These are phyloP conservation scores for Listrodromus nycthemerus DNA, from an alignment of 2,888 invertebrate species.

Conservation along the genomic window DNA sequence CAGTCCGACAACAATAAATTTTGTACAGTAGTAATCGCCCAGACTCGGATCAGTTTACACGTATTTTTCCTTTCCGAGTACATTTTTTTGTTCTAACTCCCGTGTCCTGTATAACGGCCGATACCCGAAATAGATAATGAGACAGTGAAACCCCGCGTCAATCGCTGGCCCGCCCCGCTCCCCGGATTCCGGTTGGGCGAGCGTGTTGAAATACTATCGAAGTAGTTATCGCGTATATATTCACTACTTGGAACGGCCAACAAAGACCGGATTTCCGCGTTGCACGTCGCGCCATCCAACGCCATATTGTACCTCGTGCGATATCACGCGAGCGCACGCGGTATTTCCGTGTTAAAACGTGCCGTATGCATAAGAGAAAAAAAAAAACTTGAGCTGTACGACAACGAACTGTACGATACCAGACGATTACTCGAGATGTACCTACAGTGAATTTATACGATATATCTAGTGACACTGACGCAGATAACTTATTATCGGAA, in stretches of 20 bases:
- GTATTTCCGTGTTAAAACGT: slow-evolving; percentile 4
- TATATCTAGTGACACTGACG: slow-evolving; percentile 21
- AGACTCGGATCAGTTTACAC: slow-evolving; percentile 2
- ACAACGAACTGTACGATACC: background rate
- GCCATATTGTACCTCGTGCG: slow-evolving; percentile 47
- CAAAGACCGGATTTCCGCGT: slow-evolving; percentile 23
- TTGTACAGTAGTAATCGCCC: background rate
- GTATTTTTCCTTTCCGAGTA: background rate
- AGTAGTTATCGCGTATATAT: background rate
- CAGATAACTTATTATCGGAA: slow-evolving; percentile 9
- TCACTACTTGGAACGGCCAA: background rate
- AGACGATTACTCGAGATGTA: slow-evolving; percentile 19
- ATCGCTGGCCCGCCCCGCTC: background rate
- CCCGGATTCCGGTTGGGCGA: background rate
- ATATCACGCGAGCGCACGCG: background rate
- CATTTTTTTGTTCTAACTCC: background rate
- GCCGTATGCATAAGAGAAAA: background rate
- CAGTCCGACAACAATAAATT: slow-evolving; percentile 12
- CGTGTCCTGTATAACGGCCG: background rate
- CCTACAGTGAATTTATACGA: slow-evolving; percentile 22
- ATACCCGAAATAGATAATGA: background rate
- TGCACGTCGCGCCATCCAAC: slow-evolving; percentile 23
- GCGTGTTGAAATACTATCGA: background rate
- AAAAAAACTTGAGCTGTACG: background rate
- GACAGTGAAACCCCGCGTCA: background rate